Evolutionary conservation across 2,797 vertebrate species (phyloP).

Genomic region (Clarias pachynema): DNA sequence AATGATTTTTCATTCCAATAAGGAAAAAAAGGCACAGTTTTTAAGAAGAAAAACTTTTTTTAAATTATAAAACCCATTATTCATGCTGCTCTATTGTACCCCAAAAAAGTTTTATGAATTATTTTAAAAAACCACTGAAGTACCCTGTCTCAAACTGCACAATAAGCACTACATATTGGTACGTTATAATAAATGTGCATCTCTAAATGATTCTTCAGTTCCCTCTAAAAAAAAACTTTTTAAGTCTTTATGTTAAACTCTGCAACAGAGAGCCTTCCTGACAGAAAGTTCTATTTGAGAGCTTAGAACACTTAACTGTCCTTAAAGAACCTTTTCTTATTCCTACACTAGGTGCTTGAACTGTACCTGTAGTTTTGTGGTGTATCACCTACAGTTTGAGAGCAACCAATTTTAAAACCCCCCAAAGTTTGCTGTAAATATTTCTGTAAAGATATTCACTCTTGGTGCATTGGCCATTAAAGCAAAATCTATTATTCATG

Average conservation of each 20-base stretch:
- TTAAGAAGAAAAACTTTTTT: not conserved
- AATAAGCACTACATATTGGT: not conserved
- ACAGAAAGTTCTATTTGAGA: not conserved
- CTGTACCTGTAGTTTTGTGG: not conserved
- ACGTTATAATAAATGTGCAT: not conserved
- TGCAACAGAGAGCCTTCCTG: not conserved
- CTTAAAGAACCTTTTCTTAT: not conserved
- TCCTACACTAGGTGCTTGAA: not conserved
- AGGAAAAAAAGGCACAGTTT: not conserved
- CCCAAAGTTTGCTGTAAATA: not conserved
- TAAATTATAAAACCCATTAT: not conserved
- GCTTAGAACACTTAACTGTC: not conserved
- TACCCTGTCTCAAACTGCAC: not conserved
- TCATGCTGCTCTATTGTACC: not conserved
- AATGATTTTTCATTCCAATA: too few species aligned
- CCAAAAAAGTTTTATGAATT: not conserved
- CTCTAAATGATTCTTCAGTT: not conserved
- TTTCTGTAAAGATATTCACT: not conserved
- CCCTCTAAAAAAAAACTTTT: not conserved
- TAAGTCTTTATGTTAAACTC: not conserved
- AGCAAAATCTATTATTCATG: not conserved
- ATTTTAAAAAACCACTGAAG: not conserved
- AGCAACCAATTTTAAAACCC: too few species aligned
- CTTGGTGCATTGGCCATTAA: not conserved
- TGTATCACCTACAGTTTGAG: not conserved